These are phyloP conservation scores for Zeuzera pyrina DNA, from an alignment of 2,888 invertebrate species.

Conservation along the genomic window DNA sequence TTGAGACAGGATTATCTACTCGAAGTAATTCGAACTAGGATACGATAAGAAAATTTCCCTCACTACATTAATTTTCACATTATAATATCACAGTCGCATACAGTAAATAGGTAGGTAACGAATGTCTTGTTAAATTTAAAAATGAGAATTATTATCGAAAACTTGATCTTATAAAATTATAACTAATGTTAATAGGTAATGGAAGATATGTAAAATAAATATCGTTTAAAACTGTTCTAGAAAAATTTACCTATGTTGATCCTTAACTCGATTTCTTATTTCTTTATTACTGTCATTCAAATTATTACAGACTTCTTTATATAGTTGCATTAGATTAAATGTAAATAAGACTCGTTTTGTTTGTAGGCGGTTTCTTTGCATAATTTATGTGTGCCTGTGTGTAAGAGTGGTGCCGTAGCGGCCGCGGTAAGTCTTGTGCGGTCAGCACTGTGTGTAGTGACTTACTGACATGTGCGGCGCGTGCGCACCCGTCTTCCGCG, in stretches of 20 bases:
- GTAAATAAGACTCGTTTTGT: conserved; percentile 55
- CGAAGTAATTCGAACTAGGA: conserved; percentile 59
- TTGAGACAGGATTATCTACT: conserved; percentile 60
- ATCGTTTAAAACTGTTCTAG: conserved; percentile 69
- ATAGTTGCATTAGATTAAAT: conserved; percentile 57
- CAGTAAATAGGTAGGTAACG: conserved; percentile 64
- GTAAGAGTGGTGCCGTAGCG: background rate
- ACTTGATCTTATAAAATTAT: conserved; percentile 69
- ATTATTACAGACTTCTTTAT: conserved; percentile 51
- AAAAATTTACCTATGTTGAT: conserved; percentile 72
- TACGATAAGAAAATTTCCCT: conserved; percentile 52
- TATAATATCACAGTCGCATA: conserved; percentile 38
- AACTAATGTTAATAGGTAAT: conserved; percentile 70
- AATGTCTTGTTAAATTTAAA: conserved; percentile 69
- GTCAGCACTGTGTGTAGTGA: no score
- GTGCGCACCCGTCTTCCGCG: no score
- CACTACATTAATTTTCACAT: conserved; percentile 48
- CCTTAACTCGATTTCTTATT: conserved; percentile 59
- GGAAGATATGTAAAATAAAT: conserved; percentile 63
- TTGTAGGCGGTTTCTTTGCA: conserved; percentile 55
- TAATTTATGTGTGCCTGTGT: conserved; percentile 57
- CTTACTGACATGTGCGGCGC: no score
- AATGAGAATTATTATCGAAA: conserved; percentile 62
- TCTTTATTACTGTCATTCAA: conserved; percentile 48
- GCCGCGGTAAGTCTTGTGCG: no score